These are phyloP conservation scores for Pteronotus mesoamericanus DNA, from an alignment of 2,797 vertebrate species.

Conservation along the genomic window DNA sequence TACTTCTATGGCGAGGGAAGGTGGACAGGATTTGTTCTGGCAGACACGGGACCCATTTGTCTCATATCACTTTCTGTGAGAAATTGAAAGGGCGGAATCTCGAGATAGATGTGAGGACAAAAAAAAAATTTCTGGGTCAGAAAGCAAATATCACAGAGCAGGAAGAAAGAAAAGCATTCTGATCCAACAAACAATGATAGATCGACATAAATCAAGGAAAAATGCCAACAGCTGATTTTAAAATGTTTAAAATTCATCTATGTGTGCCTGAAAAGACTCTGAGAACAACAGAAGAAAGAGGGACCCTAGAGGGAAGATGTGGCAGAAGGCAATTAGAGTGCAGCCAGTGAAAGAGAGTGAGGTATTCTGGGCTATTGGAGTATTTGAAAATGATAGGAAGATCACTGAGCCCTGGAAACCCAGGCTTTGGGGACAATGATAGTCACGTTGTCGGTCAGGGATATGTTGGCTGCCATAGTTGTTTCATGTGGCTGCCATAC, in stretches of 20 bases:
- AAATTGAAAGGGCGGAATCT: neutral
- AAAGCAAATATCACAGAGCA: conserved; percentile 27
- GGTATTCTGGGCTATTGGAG: neutral
- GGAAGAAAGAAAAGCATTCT: neutral
- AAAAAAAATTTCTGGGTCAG: neutral
- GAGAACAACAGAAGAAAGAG: neutral
- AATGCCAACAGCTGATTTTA: neutral
- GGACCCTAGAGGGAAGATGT: neutral
- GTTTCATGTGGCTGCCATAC: neutral
- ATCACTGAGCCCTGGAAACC: neutral
- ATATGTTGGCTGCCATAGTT: neutral
- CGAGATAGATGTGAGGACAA: neutral
- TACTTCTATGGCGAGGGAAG: neutral
- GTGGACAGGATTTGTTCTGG: conserved; percentile 34
- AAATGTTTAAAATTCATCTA: neutral
- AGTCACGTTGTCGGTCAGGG: neutral
- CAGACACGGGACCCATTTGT: conserved; percentile 3
- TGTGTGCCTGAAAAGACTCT: neutral
- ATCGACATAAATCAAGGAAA: neutral
- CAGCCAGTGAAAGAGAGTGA: neutral
- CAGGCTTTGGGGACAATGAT: neutral
- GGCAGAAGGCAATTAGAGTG: neutral
- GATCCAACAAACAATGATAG: neutral
- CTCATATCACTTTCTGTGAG: neutral
- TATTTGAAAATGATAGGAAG: neutral